Evolutionary conservation across 2,888 invertebrate genomes (phyloP).

Genomic region (Cerastis rubricosa): DNA sequence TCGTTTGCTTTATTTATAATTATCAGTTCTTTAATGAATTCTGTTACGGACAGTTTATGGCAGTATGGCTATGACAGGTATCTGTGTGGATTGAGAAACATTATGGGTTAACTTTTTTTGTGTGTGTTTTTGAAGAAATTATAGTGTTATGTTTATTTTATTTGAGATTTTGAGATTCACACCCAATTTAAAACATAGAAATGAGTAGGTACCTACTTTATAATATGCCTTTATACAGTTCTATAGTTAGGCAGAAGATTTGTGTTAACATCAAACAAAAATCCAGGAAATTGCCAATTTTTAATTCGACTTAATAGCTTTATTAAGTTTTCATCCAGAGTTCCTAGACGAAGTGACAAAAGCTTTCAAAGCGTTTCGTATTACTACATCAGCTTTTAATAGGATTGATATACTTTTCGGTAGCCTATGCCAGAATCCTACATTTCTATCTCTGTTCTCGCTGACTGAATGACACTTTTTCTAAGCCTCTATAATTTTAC

Average conservation of each 20-base stretch:
- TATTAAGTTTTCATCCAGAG: neutral
- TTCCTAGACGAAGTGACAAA: neutral
- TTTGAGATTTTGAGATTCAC: conserved; percentile 8
- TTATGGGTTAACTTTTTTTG: conserved; percentile 37
- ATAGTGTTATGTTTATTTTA: conserved; percentile 28
- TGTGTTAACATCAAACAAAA: no score
- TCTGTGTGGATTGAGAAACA: conserved; percentile 51
- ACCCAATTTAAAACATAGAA: neutral
- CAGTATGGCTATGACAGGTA: conserved; percentile 32
- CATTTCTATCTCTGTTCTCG: neutral
- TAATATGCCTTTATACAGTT: neutral
- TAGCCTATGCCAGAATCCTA: neutral
- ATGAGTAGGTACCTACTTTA: neutral
- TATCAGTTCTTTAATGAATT: conserved; percentile 70
- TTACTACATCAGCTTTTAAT: neutral
- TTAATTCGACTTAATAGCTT: no score
- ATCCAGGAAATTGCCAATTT: no score
- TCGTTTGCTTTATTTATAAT: conserved; percentile 75
- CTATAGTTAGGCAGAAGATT: neutral
- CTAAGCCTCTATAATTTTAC: neutral
- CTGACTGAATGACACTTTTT: neutral
- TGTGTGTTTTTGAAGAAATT: conserved; percentile 17
- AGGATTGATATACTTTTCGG: neutral
- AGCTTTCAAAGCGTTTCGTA: neutral
- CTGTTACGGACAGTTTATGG: conserved; percentile 57